Evolutionary conservation across 2,888 invertebrate genomes (phyloP).

Genomic region (Eumacrocentrus americanus): DNA sequence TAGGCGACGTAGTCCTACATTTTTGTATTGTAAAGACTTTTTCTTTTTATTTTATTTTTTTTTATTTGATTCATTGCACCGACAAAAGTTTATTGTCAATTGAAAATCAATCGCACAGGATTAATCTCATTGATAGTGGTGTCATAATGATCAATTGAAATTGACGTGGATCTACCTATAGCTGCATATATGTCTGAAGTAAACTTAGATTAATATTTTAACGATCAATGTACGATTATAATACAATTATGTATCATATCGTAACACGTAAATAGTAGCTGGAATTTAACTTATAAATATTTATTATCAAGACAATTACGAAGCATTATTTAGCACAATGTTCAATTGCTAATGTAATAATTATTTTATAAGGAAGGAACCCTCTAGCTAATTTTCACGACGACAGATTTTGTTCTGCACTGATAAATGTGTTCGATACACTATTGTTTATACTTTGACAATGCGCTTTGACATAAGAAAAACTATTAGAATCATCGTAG

Average conservation of each 20-base stretch:
- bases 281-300: slow-evolving; percentile 4
- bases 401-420: not conserved
- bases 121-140: not conserved
- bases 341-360: not conserved
- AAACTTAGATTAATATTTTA: not conserved
- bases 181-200: not conserved
- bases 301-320: not conserved
- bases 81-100: too few relatives aligned
- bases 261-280: not conserved
- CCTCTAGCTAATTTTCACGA: too few relatives aligned
- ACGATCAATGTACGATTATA: slow-evolving; percentile 4
- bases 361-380: too few relatives aligned
- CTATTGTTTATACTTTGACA: too few relatives aligned
- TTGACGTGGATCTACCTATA: slow-evolving; percentile 9
- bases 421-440: not conserved
- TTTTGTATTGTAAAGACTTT: slow-evolving; percentile 13
- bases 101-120: not conserved
- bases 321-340: not conserved
- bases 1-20: slow-evolving; percentile 7
- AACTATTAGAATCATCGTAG: too few relatives aligned
- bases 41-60: not conserved
- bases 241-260: not conserved
- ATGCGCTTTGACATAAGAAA: not conserved
- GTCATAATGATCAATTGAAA: not conserved
- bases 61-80: not conserved